Evolutionary conservation across 2,797 vertebrate genomes (phyloP).

Genomic region (Girardinus metallicus): DNA sequence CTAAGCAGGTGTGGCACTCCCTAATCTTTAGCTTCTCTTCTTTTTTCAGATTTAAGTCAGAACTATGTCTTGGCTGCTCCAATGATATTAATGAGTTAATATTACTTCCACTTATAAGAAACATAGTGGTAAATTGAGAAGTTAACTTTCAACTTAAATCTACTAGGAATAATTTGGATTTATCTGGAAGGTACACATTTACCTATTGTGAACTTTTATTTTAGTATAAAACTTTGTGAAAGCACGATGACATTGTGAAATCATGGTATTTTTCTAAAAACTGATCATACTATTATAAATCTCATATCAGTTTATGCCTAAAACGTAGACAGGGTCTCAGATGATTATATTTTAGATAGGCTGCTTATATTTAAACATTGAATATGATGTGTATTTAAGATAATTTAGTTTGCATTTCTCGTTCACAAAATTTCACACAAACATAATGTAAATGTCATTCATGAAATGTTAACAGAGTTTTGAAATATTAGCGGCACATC

Average conservation of each 20-base stretch:
- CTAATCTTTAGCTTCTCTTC: not conserved
- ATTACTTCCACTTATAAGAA: not conserved
- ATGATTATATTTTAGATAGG: not conserved
- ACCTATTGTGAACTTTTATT: not conserved
- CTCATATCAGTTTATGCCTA: not conserved
- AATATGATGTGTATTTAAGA: not conserved
- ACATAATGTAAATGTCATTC: not conserved
- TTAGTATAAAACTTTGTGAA: not conserved
- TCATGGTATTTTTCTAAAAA: not conserved
- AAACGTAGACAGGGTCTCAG: not conserved
- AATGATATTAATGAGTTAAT: too few relatives aligned
- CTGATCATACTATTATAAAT: not conserved
- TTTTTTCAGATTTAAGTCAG: not conserved
- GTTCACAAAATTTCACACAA: not conserved
- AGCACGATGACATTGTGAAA: not conserved
- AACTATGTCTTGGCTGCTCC: not conserved
- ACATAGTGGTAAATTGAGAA: not conserved
- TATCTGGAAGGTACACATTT: not conserved
- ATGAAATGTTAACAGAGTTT: not conserved
- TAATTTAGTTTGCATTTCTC: not conserved
- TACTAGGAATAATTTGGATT: not conserved
- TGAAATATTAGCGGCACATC: not conserved
- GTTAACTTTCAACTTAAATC: not conserved
- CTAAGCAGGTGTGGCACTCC: too few relatives aligned
- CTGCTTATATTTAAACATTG: not conserved